phyloP scores from a whole-genome alignment of 2,888 invertebrate species.

The Lasioglossum marginatum region DNA sequence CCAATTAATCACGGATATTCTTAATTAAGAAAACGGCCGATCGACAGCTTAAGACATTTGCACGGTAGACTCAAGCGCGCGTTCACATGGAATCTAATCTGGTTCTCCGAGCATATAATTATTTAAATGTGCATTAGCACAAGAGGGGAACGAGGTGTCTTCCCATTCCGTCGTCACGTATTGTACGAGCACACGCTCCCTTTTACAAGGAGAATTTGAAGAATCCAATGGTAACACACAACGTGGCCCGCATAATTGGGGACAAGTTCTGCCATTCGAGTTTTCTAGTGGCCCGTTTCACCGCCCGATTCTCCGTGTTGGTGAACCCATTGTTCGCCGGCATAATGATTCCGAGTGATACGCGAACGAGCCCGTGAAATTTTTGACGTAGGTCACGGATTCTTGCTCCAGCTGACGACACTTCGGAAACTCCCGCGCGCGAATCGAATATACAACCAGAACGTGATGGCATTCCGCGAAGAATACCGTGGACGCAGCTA shows the following conservation, averaged over 20 bases:
- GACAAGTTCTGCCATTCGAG: conserved; percentile 37
- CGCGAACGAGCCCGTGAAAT: conserved; percentile 68
- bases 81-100: background rate
- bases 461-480: conserved; percentile 43
- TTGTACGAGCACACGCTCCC: background rate
- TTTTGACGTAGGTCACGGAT: conserved; percentile 73
- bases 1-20: background rate
- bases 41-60: background rate
- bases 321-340: conserved; percentile 43
- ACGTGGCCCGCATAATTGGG: conserved; percentile 49
- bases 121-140: background rate
- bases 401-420: conserved; percentile 39
- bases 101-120: background rate
- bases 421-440: conserved; percentile 35
- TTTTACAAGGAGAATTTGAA: conserved; percentile 29
- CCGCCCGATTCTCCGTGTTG: background rate
- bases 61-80: background rate
- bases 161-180: background rate
- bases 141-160: background rate
- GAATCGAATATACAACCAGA: conserved; percentile 55
- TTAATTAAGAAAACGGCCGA: background rate
- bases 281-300: conserved; percentile 35
- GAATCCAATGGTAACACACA: conserved; percentile 43
- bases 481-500: conserved; percentile 40
- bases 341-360: conserved; percentile 57